A percentile compares a stretch with the other conserved stretches of the same genome.
Conservation (phyloP, 1,140 invertebrate species). For the Ganaspis sp. region DNA sequence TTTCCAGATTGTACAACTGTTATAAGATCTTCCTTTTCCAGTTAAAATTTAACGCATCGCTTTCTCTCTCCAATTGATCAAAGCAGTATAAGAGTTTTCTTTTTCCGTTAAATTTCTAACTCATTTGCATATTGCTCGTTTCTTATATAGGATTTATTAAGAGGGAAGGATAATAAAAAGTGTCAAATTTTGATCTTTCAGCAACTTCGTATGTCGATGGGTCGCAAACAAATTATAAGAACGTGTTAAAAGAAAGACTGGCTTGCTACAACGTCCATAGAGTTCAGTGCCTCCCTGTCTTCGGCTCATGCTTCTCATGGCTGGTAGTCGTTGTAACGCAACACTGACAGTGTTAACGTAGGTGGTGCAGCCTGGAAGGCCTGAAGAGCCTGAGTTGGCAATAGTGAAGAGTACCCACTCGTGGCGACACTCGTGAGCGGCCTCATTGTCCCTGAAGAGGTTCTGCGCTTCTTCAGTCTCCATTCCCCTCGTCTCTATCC, state of each 20-base stretch:
- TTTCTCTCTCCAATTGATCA: too few relatives aligned
- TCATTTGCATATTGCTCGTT: too few relatives aligned
- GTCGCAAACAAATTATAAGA: conserved; percentile 52
- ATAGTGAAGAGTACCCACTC: conserved; percentile 75
- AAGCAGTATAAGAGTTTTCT: too few relatives aligned
- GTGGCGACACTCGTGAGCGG: conserved; percentile 75
- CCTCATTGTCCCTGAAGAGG: conserved; percentile 76
- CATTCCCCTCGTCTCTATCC: conserved; percentile 40
- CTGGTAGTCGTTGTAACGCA: conserved; percentile 58
- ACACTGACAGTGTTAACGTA: conserved; percentile 59
- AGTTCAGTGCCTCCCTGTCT: conserved; percentile 36
- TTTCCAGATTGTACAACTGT: too few relatives aligned
- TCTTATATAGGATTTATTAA: conserved; percentile 1
- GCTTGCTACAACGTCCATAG: conserved; percentile 34
- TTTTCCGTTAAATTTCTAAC: too few relatives aligned
- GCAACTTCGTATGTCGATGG: conserved; percentile 13
- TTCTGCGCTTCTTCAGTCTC: conserved; percentile 62
- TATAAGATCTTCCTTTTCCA: too few relatives aligned
- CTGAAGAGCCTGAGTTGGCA: conserved; percentile 76
- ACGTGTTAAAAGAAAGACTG: conserved; percentile 42
- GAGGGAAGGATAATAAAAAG: neutral
- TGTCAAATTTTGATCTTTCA: neutral
- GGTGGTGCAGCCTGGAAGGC: conserved; percentile 63
- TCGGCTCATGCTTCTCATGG: neutral
- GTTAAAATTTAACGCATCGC: too few relatives aligned